A percentile compares a stretch with the other conserved stretches of the same genome.
phyloP scores from a whole-genome alignment of 2,888 invertebrate genomes.

The Cabera pusaria region DNA sequence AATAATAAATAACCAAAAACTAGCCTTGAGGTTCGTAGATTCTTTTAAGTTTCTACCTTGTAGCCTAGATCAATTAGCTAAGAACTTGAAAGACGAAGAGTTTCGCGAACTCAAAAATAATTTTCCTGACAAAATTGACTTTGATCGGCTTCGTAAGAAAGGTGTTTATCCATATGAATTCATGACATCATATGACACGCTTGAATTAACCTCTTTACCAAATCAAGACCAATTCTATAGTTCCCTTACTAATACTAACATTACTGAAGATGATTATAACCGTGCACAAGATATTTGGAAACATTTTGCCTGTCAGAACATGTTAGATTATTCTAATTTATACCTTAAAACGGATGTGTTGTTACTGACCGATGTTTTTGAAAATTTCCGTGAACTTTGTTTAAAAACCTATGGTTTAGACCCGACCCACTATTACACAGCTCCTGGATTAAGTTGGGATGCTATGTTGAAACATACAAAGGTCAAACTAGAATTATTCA shows the following conservation, averaged over 20 bases:
- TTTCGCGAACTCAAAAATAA: background rate
- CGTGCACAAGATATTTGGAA: conserved; percentile 17
- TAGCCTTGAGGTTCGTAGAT: conserved; percentile 23
- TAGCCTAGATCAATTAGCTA: conserved; percentile 17
- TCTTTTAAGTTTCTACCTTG: conserved; percentile 26
- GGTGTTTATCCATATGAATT: conserved; percentile 3
- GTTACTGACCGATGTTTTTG: conserved; percentile 25
- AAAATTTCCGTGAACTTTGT: conserved; percentile 28
- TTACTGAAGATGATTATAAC: conserved; percentile 14
- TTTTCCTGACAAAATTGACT: background rate
- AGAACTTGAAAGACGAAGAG: conserved; percentile 6
- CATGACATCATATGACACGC: conserved; percentile 2
- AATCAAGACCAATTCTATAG: conserved; percentile 4
- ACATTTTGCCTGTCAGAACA: conserved; percentile 37
- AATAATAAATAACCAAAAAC: conserved; percentile 14
- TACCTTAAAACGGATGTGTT: conserved; percentile 28
- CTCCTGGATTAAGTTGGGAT: conserved; percentile 26
- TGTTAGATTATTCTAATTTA: conserved; percentile 27
- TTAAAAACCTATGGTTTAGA: conserved; percentile 12
- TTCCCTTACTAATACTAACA: conserved; percentile 4
- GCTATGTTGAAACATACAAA: conserved; percentile 25
- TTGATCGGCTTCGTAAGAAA: conserved; percentile 1
- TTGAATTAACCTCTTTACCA: background rate
- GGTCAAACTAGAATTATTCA: conserved; percentile 10
- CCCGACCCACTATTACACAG: conserved; percentile 23